phyloP scores from a whole-genome alignment of 2,113 vertebrate species.

The Calonectris borealis region DNA sequence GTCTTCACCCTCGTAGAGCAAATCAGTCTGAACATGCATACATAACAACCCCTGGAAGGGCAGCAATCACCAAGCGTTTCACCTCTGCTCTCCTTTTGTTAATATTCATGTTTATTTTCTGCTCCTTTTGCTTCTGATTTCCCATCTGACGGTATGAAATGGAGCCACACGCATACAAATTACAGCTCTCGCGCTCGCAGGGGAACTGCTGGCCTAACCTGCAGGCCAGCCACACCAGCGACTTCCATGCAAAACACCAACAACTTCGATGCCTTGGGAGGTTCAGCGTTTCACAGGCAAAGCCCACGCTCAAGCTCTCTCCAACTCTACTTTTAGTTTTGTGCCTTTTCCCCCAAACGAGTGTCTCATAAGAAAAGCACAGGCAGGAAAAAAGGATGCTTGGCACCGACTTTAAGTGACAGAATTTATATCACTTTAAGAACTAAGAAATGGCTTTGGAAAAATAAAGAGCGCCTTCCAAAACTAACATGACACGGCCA shows the following conservation, averaged over 20 bases:
- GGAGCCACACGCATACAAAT: background rate
- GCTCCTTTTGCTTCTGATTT: constrained; percentile 15
- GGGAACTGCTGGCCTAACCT: background rate
- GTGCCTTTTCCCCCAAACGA: background rate
- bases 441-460: background rate
- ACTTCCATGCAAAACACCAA: background rate
- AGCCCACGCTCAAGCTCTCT: background rate
- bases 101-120: constrained; percentile 40
- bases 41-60: background rate
- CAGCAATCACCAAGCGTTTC: background rate
- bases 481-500: background rate
- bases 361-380: background rate
- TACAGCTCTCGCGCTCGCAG: fast-evolving
- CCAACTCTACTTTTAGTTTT: background rate
- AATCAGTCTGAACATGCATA: background rate
- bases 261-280: background rate
- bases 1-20: background rate
- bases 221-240: fast-evolving
- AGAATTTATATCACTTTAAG: background rate
- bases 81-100: constrained; percentile 19
- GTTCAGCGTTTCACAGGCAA: background rate
- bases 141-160: background rate
- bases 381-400: background rate
- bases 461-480: background rate
- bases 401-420: background rate